These are phyloP conservation scores for Hyles lineata DNA, from an alignment of 2,888 invertebrate species.

Conservation along the genomic window DNA sequence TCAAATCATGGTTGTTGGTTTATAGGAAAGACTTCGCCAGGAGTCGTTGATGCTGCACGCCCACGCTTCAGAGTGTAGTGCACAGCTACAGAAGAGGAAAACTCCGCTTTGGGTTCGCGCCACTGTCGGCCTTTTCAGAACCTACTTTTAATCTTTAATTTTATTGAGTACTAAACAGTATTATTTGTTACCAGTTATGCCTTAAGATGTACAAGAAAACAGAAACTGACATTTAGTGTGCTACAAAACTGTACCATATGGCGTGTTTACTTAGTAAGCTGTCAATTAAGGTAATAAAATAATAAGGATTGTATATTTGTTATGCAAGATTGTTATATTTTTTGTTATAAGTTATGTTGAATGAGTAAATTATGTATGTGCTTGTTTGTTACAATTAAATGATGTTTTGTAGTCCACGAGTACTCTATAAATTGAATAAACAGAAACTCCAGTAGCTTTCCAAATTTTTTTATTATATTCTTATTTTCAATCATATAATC, in stretches of 20 bases:
- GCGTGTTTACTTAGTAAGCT: background rate
- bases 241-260: background rate
- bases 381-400: constrained; percentile 9
- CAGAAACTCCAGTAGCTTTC: constrained; percentile 56
- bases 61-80: constrained; percentile 85
- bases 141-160: constrained; percentile 85
- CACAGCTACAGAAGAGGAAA: constrained; percentile 87
- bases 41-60: constrained; percentile 91
- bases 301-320: constrained; percentile 3
- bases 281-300: background rate
- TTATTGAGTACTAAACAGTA: constrained; percentile 20
- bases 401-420: background rate
- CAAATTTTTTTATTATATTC: constrained; percentile 79
- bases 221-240: background rate
- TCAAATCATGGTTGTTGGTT: constrained; percentile 29
- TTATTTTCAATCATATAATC: constrained; percentile 81
- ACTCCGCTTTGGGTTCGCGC: constrained; percentile 92
- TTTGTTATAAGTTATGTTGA: constrained; percentile 16
- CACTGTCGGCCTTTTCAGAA: constrained; percentile 90
- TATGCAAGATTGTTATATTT: constrained; percentile 34
- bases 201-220: background rate
- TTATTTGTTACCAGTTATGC: background rate
- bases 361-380: constrained; percentile 11
- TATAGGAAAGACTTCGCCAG: constrained; percentile 85
- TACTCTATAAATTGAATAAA: constrained; percentile 33